phyloP scores from a whole-genome alignment of 35 echinoderm and acorn worm species.

The Acanthaster planci region DNA sequence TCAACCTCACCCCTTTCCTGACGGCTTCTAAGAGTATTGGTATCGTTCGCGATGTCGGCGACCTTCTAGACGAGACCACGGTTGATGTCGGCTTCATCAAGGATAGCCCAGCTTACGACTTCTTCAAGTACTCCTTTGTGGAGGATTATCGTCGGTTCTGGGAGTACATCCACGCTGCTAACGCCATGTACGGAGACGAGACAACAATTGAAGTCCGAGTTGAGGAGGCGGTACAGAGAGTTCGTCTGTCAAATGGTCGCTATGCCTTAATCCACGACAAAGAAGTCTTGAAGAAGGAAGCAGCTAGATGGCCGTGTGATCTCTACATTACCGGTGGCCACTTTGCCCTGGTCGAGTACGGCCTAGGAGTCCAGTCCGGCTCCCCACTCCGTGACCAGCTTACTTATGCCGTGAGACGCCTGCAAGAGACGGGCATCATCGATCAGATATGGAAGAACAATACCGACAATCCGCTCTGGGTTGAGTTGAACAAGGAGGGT shows the following conservation, averaged over 20 bases:
- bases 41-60: slow-evolving; percentile 65
- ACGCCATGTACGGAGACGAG: slow-evolving; percentile 82
- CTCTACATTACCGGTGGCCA: slow-evolving; percentile 84
- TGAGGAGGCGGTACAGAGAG: slow-evolving; percentile 76
- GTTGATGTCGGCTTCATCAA: slow-evolving; percentile 87
- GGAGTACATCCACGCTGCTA: slow-evolving; percentile 80
- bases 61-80: slow-evolving; percentile 78
- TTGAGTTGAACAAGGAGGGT: slow-evolving; percentile 70
- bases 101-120: slow-evolving; percentile 84
- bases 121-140: slow-evolving; percentile 78
- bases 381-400: slow-evolving; percentile 89
- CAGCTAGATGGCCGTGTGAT: slow-evolving; percentile 66
- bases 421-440: slow-evolving; percentile 61
- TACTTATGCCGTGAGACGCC: slow-evolving; percentile 63
- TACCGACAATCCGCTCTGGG: slow-evolving; percentile 49
- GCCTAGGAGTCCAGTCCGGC: slow-evolving; percentile 82
- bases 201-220: slow-evolving; percentile 65
- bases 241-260: slow-evolving; percentile 77
- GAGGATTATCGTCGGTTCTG: slow-evolving; percentile 81
- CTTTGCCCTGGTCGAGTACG: slow-evolving; percentile 86
- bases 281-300: slow-evolving; percentile 55
- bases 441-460: slow-evolving; percentile 59
- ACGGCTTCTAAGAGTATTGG: slow-evolving; percentile 73
- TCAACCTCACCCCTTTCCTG: slow-evolving; percentile 86
- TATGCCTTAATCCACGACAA: slow-evolving; percentile 92